A percentile compares a stretch with the other conserved stretches of the same genome.
These are phyloP conservation scores for Endotricha flammealis DNA, from an alignment of 2,888 invertebrate species.

Conservation along the genomic window DNA sequence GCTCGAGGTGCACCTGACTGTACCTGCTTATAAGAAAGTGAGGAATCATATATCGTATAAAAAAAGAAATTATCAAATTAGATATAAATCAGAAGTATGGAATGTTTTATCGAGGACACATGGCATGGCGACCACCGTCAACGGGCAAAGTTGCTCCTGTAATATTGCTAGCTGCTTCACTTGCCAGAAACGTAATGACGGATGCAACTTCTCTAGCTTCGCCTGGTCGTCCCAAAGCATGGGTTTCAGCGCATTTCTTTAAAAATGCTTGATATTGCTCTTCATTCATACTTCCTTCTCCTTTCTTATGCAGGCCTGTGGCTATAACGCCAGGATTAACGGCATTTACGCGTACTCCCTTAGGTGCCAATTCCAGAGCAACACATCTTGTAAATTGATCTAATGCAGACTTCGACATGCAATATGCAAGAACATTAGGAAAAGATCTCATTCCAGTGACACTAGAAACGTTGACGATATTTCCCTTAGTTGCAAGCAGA, in stretches of 20 bases:
- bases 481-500: conserved; percentile 85
- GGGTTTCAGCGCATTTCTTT: conserved; percentile 88
- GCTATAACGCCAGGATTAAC: conserved; percentile 92
- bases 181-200: conserved; percentile 92
- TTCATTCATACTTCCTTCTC: conserved; percentile 85
- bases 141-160: conserved; percentile 91
- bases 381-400: conserved; percentile 94
- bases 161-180: conserved; percentile 88
- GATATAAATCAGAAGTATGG: too few species aligned
- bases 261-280: conserved; percentile 88
- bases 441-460: conserved; percentile 90
- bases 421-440: conserved; percentile 88
- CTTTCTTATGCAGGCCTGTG: conserved; percentile 41
- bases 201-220: conserved; percentile 90
- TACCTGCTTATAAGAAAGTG: too few species aligned
- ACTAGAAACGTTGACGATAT: conserved; percentile 93
- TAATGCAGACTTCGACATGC: conserved; percentile 91
- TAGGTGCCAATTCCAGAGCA: conserved; percentile 86
- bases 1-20: too few species aligned
- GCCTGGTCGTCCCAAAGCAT: conserved; percentile 93
- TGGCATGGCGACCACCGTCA: conserved; percentile 92
- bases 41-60: too few species aligned
- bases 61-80: too few species aligned
- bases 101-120: conserved; percentile 90
- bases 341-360: conserved; percentile 88